Base-by-base conservation (phyloP, 2,888 invertebrate genomes). In the Agonum fuliginosum region DNA sequence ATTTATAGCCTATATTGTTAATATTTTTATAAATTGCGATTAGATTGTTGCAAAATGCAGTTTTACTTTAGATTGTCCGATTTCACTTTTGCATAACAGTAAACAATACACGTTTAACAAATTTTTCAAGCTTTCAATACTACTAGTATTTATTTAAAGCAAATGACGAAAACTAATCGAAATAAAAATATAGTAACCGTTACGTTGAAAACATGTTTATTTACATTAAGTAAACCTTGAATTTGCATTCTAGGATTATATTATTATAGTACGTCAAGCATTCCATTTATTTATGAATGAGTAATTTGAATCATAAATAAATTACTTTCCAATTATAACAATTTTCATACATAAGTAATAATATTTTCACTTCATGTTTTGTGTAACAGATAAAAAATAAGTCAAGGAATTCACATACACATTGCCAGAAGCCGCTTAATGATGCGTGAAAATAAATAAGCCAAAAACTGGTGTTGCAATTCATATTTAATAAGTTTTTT, bases 401-500 rank as follows among this genome's bases (percentile, higher is more conserved):
- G 67, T 67, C 67, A 67, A 67, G 67, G 67, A 67, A 67, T 20
- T 67, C 12, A 20, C 67, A 41, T 10, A 43, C 10, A 43, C 10
- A 41, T 67, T 20, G 67, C 41, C 41, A 41, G 41, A 67, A 67
- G 67, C n/a, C 6, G 20, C 3, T 8, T 3, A 67, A 19, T 41
- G 67, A 67, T 41, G 20, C 41, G 22, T 67, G 67, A 67, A 41
- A 67, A 62, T 62, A 62, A 62, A 30, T 20, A 19, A 67, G 22
- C 20, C 14, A 37, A 12, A 17, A 62, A 62, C 30, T 12, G 17
- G 30, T 58, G 30, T 62, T 62, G 58, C 58, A 62, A 62, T 62
- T 62, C 58, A 62, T 22, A 62, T 34, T 1, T 19, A 62, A 62
- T 62, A 62, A 62, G 2, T 1, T 62, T 62, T 58, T 62, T 54